Conservation (phyloP, 2,113 vertebrate species). For the Misgurnus mizolepis region DNA sequence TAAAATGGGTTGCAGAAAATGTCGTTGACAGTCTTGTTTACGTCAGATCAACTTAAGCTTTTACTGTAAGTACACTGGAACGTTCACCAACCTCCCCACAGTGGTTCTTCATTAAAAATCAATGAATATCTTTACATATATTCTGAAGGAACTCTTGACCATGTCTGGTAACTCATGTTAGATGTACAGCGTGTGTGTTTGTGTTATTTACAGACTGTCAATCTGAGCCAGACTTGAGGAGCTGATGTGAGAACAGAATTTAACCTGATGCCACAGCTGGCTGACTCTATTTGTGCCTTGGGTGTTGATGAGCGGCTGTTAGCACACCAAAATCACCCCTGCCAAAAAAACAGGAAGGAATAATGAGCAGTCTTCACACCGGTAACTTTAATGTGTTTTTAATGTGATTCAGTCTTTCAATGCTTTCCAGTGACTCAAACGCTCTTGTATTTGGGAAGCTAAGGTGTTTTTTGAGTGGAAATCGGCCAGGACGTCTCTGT, state of each 20-base stretch:
- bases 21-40: no score
- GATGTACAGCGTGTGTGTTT: not conserved
- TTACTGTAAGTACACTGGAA: no score
- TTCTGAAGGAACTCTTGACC: no score
- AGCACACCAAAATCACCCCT: slow-evolving; percentile 35
- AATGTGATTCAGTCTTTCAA: not conserved
- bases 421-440: not conserved
- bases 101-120: no score
- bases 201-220: not conserved
- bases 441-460: slow-evolving; percentile 12
- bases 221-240: slow-evolving; percentile 24
- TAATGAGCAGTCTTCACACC: slow-evolving; percentile 32
- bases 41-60: no score
- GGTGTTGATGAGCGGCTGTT: slow-evolving; percentile 51
- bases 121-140: not conserved
- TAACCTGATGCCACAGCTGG: slow-evolving; percentile 27
- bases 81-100: not conserved
- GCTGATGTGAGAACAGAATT: slow-evolving; percentile 15
- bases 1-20: no score
- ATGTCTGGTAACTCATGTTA: not conserved
- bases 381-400: not conserved
- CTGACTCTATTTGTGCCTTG: slow-evolving; percentile 46
- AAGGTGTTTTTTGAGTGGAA: slow-evolving; percentile 28
- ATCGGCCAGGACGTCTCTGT: slow-evolving; percentile 21
- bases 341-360: slow-evolving; percentile 36